Evolutionary conservation across 1,140 invertebrate genomes (phyloP).

Genomic region (Papilio dardanus): DNA sequence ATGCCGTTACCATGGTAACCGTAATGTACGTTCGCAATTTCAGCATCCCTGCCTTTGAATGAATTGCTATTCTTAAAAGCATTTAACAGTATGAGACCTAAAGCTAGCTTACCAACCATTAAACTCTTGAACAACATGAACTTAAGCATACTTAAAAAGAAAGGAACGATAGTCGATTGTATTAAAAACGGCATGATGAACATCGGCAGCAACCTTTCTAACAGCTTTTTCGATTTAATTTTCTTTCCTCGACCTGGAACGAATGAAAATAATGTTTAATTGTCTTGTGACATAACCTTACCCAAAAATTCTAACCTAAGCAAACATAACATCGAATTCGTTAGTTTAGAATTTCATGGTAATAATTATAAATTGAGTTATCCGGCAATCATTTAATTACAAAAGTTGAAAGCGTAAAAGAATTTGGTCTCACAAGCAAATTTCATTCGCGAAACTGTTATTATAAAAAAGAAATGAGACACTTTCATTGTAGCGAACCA

Average conservation of each 20-base stretch:
- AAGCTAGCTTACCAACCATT: constrained; percentile 85
- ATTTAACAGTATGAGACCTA: constrained; percentile 84
- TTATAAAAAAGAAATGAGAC: constrained; percentile 7
- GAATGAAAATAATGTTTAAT: constrained; percentile 15
- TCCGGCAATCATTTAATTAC: neutral
- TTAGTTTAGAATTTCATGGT: neutral
- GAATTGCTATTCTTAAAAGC: constrained; percentile 83
- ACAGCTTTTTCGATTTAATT: constrained; percentile 73
- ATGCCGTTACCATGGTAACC: constrained; percentile 81
- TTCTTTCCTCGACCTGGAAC: constrained; percentile 82
- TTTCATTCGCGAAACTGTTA: neutral
- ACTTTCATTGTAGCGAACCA: constrained; percentile 6
- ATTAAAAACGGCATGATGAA: constrained; percentile 86
- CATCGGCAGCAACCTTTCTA: constrained; percentile 83
- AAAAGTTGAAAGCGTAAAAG: neutral
- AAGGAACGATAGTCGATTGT: constrained; percentile 84
- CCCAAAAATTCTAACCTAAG: neutral
- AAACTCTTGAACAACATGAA: constrained; percentile 85
- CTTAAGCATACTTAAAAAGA: constrained; percentile 85
- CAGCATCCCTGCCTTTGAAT: constrained; percentile 69
- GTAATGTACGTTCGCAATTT: constrained; percentile 76
- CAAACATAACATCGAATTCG: neutral
- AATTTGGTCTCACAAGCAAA: neutral
- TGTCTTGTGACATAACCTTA: neutral
- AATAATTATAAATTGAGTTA: neutral